Conservation (phyloP, 2,797 vertebrate genomes). For the Liasis olivaceus region DNA sequence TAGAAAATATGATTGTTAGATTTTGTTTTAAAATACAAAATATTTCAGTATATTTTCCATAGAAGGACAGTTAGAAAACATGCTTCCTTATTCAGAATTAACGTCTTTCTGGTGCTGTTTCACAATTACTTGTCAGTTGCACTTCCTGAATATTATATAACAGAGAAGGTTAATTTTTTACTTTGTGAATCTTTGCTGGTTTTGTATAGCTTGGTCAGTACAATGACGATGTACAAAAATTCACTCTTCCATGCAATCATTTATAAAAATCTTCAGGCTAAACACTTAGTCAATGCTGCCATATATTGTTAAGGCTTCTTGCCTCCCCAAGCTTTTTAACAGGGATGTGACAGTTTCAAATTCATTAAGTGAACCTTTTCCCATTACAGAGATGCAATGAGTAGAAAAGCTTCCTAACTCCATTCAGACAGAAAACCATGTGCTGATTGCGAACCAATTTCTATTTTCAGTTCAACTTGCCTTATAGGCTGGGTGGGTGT, state of each 20-base stretch:
- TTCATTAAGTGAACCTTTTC: background rate
- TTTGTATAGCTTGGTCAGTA: background rate
- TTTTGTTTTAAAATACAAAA: conserved; percentile 9
- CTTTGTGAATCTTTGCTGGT: background rate
- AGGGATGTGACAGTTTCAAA: background rate
- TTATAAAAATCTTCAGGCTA: background rate
- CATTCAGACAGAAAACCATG: background rate
- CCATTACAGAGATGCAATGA: background rate
- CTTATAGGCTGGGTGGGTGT: background rate
- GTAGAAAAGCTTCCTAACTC: background rate
- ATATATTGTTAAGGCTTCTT: background rate
- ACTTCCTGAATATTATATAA: background rate
- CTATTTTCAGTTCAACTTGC: background rate
- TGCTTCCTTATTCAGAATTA: conserved; percentile 2
- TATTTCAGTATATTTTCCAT: background rate
- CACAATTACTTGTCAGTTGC: background rate
- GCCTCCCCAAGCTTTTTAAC: background rate
- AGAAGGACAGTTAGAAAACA: background rate
- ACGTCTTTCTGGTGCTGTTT: conserved; percentile 5
- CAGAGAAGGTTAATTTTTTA: background rate
- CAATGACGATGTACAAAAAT: background rate
- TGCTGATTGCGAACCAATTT: background rate
- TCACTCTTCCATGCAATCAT: background rate
- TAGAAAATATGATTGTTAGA: conserved; percentile 28
- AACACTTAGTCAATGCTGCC: background rate